Evolutionary conservation across 2,797 vertebrate species (phyloP), one percentile per base, ranked within the genome.

Genomic region (Esox lucius): DNA sequence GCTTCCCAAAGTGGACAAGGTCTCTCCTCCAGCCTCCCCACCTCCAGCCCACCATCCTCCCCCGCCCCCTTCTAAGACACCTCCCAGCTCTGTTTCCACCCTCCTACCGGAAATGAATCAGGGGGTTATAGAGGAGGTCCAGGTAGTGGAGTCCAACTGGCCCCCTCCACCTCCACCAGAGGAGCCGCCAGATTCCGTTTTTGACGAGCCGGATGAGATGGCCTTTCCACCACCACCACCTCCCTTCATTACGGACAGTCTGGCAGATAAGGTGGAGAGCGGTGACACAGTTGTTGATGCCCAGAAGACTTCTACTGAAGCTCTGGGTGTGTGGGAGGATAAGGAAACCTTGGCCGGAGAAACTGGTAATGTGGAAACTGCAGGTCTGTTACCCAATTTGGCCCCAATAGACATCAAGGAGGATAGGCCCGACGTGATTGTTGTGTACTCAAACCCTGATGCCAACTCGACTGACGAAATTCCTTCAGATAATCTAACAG

Each of bases 141-240:
- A 73, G 1, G 68, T 76, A 1, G 2, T 78, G 0, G 96, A 97
- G 24, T 72, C 91, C 3, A 88, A 75, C 81, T 97, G 97, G 97
- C 97, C 97, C 4, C 97, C 97, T 0, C 97, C 98, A 0, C 97
- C 98, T 0, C 97, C 97, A 0, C 96, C 92, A 0, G 95, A 96
- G 71, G 95, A 92, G 1, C 91, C 93, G 0, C 89, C 93, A 71
- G 91, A 95, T 49, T 91, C 94, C 1, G 93, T 95, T 76, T 97
- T 96, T 74, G 95, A 95, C 26, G 96, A 94, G 61, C 95, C 92
- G 0, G 96, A 98, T 24, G 98, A 98, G 82, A 88, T 93, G 26
- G 94, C 93, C 76, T 96, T 94, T 75, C 94, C 94, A 70, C 94
- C 92, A 0, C 94, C 92, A 22, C 95, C 94, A 2, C 92, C 94